Evolutionary conservation across 2,888 invertebrate species (phyloP).

Genomic region (Melinaea menophilus): DNA sequence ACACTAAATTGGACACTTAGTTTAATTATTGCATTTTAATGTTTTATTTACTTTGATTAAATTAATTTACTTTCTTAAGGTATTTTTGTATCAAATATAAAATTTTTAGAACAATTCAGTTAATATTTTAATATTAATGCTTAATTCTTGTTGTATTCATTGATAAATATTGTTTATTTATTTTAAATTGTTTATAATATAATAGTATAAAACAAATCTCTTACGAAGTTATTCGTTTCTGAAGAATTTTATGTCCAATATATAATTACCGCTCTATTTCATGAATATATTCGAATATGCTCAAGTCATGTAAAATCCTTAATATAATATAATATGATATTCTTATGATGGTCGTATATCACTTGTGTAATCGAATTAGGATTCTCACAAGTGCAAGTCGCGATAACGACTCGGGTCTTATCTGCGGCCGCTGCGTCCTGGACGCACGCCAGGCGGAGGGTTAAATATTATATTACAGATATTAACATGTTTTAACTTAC

Average conservation of each 20-base stretch:
- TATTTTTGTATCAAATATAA: background rate
- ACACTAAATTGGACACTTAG: conserved; percentile 7
- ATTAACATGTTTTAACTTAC: background rate
- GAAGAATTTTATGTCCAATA: no score
- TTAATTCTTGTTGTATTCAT: background rate
- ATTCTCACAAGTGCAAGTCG: conserved; percentile 25
- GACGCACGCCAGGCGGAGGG: conserved; percentile 52
- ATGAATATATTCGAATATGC: no score
- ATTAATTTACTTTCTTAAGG: background rate
- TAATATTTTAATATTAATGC: background rate
- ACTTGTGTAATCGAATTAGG: conserved; percentile 24
- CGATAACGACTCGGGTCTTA: conserved; percentile 57
- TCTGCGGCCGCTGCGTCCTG: conserved; percentile 68
- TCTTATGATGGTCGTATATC: background rate
- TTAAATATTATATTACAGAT: background rate
- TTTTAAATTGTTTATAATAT: no score
- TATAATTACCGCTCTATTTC: no score
- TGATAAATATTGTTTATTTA: no score
- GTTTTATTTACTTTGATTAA: background rate
- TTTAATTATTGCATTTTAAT: conserved; percentile 4
- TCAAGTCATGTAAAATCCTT: no score
- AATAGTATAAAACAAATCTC: no score
- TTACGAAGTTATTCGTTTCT: no score
- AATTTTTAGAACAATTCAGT: background rate
- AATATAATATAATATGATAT: background rate